Evolutionary conservation across 2,797 vertebrate genomes (phyloP).

Genomic region (Acrossocheilus fasciatus): DNA sequence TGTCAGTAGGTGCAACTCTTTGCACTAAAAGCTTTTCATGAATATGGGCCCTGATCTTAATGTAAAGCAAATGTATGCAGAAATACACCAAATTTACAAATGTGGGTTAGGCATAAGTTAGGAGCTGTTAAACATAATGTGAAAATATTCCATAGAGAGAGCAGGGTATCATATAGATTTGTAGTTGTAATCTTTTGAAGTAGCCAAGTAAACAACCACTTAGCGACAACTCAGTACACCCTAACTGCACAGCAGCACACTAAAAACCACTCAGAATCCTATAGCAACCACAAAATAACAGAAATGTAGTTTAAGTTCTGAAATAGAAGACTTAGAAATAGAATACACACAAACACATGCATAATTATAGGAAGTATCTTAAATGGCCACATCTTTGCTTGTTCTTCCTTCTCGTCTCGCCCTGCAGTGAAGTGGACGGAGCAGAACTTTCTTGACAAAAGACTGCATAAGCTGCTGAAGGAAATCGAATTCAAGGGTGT

Average conservation of each 20-base stretch:
- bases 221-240: not conserved
- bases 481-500: conserved; percentile 50
- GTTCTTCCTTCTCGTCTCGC: not conserved
- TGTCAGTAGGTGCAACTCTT: not conserved
- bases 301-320: not conserved
- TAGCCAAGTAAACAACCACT: not conserved
- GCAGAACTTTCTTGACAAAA: conserved; percentile 64
- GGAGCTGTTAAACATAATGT: not conserved
- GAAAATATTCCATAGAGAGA: not conserved
- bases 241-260: not conserved
- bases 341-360: not conserved
- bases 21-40: no score
- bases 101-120: not conserved
- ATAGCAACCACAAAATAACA: no score
- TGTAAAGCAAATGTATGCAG: not conserved
- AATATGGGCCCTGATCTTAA: not conserved
- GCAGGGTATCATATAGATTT: not conserved
- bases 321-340: not conserved
- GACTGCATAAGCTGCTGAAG: conserved; percentile 58
- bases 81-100: not conserved
- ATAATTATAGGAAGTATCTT: not conserved
- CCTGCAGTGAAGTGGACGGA: conserved; percentile 67
- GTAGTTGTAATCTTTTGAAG: not conserved
- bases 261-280: not conserved
- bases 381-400: not conserved